Base-by-base conservation (phyloP, 2,888 invertebrate species). In the Parelbella ahira region DNA sequence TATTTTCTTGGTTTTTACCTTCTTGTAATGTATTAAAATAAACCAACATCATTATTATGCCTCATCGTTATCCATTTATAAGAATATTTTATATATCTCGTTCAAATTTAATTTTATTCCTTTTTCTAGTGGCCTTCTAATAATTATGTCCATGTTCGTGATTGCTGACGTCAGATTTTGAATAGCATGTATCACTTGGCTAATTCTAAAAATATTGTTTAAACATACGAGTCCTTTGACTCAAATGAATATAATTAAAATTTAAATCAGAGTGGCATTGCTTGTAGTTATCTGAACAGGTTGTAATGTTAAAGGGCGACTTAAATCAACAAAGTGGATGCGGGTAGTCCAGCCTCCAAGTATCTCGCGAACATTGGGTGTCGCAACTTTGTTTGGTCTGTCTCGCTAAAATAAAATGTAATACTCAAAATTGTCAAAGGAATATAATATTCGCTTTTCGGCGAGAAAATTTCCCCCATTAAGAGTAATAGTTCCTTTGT, bases 311-410 rank as follows among this genome's bases (percentile, higher is more conserved):
- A 65, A 70, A 70, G 66, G 67, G 63, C 56, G 63, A 64, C 62
- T 66, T 60, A 61, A 66, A 61, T 63, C 63, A 60, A 61, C 72
- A 77, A 77, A 81, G 75, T 63, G 72, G 74, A 82, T 79, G 80
- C 79, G 81, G 79, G 81, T 76, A 68, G 58, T 33, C 76, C 82
- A 75, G 75, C 78, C 83, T 84, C 84, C 84, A 84, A 84, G 84
- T 84, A 84, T 83, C 80, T 74, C 62, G 64, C 62, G 63, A 66
- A 67, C 68, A 60, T 66, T 70, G 67, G 64, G 57, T 63, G 60
- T 62, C 49, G 49, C 68, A 68, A 72, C 71, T 74, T 70, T 68
- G 55, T 54, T 61, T 70, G 72, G 72, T 76, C 70, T 73, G 74
- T 73, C 68, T 64, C 58, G 58, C 60, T 47, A 57, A 56, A 68